These are phyloP conservation scores for Cheilosia pagana DNA, from an alignment of 2,888 invertebrate species.

Conservation along the genomic window DNA sequence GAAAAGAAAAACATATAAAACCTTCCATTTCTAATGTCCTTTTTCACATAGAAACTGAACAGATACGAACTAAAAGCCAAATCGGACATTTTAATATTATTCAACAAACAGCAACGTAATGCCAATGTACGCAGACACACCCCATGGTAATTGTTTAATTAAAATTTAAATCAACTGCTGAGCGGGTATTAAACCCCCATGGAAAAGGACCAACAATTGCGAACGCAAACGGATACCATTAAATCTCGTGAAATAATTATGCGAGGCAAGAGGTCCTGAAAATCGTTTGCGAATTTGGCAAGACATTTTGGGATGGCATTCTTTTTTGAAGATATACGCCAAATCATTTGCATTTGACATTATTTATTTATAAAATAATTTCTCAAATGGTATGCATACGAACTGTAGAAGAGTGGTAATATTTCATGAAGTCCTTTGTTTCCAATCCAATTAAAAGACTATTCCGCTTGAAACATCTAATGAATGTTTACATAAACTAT, in stretches of 20 bases:
- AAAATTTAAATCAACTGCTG: constrained; percentile 60
- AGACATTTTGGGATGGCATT: constrained; percentile 17
- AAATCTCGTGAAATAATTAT: constrained; percentile 57
- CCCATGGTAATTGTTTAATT: constrained; percentile 58
- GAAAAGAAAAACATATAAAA: neutral
- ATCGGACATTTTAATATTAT: constrained; percentile 22
- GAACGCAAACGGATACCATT: constrained; percentile 55
- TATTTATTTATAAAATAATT: constrained; percentile 42
- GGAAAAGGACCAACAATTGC: constrained; percentile 42
- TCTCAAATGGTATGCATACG: constrained; percentile 12
- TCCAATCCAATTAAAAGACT: neutral
- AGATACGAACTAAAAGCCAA: neutral
- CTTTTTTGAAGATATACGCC: constrained; percentile 16
- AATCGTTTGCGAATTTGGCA: constrained; percentile 30
- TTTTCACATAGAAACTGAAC: neutral
- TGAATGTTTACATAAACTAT: too few species aligned
- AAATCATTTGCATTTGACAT: constrained; percentile 40
- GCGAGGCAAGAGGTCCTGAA: constrained; percentile 17
- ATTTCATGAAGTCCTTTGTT: constrained; percentile 9
- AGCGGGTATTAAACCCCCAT: constrained; percentile 28
- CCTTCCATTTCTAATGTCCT: neutral
- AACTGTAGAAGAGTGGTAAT: neutral
- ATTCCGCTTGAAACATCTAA: neutral
- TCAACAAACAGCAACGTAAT: constrained; percentile 8
- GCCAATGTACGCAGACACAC: neutral